Percentiles rank a stretch among this genome's conserved stretches.
Conservation (phyloP, 2,888 invertebrate species). For the Crioceris asparagi region DNA sequence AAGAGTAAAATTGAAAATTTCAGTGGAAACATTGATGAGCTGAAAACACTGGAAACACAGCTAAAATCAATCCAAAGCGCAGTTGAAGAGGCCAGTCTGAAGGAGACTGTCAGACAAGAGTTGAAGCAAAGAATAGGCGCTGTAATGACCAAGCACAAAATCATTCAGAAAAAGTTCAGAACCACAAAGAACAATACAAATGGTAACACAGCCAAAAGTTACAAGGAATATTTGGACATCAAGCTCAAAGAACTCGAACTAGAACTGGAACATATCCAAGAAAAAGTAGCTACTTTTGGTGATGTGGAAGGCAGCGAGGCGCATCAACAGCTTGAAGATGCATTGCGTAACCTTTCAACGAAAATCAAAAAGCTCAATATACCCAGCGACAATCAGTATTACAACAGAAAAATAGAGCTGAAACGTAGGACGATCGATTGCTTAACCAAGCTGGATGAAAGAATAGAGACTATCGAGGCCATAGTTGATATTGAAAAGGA, state of each 20-base stretch:
- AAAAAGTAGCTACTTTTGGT: slow-evolving; percentile 7
- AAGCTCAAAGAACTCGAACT: neutral
- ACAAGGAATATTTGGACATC: neutral
- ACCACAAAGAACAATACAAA: slow-evolving; percentile 4
- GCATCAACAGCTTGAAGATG: slow-evolving; percentile 15
- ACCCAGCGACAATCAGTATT: slow-evolving; percentile 6
- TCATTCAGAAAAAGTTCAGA: slow-evolving; percentile 3
- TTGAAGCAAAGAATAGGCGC: slow-evolving; percentile 2
- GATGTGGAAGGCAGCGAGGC: slow-evolving; percentile 10
- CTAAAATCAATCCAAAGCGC: slow-evolving; percentile 5
- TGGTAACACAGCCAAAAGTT: neutral
- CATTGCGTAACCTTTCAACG: slow-evolving; percentile 9
- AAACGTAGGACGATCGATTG: slow-evolving; percentile 11
- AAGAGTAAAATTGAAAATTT: neutral
- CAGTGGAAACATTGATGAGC: slow-evolving; percentile 3
- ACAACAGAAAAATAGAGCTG: slow-evolving; percentile 11
- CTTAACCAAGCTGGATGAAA: slow-evolving; percentile 13
- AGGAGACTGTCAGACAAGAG: neutral
- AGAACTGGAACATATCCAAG: slow-evolving; percentile 6
- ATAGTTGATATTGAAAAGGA: slow-evolving; percentile 13
- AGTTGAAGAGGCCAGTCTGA: slow-evolving; percentile 1
- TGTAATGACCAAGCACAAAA: slow-evolving; percentile 1
- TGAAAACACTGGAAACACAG: slow-evolving; percentile 4
- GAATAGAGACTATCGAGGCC: slow-evolving; percentile 11
- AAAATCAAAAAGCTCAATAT: slow-evolving; percentile 10